Conservation (phyloP, 2,888 invertebrate genomes). For the Beris chalybata region DNA sequence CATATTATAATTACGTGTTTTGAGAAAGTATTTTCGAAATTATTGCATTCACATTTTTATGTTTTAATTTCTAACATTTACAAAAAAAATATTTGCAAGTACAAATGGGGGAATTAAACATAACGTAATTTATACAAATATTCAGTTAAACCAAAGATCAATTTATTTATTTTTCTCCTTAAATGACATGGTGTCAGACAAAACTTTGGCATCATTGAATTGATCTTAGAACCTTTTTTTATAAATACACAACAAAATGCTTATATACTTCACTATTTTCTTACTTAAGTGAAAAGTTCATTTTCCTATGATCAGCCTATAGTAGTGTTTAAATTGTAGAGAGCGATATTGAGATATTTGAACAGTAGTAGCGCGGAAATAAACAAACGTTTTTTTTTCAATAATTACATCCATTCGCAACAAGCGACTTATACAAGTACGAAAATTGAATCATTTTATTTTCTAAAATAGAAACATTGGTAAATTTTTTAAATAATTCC, state of each 20-base stretch:
- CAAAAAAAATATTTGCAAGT: slow-evolving; percentile 33
- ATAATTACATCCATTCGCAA: too few species aligned
- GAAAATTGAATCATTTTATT: too few species aligned
- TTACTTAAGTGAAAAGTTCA: not conserved
- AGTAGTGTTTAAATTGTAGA: not conserved
- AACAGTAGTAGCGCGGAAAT: too few species aligned
- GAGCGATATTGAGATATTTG: not conserved
- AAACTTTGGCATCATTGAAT: slow-evolving; percentile 9
- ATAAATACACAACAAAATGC: not conserved
- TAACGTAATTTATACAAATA: not conserved
- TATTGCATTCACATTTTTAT: slow-evolving; percentile 30
- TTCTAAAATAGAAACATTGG: too few species aligned
- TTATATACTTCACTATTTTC: not conserved
- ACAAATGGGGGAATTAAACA: not conserved
- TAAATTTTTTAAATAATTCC: too few species aligned
- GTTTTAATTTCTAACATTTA: slow-evolving; percentile 14
- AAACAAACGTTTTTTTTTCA: not conserved
- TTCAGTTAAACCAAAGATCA: not conserved
- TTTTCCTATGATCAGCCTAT: not conserved
- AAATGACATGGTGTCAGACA: slow-evolving; percentile 4
- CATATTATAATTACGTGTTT: slow-evolving; percentile 31
- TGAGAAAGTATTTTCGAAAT: slow-evolving; percentile 24
- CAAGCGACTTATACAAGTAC: too few species aligned
- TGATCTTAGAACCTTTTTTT: not conserved
- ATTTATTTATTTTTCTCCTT: not conserved